These are phyloP conservation scores for Philypnodon macrostomus DNA, from an alignment of 2,797 vertebrate genomes.

Conservation along the genomic window DNA sequence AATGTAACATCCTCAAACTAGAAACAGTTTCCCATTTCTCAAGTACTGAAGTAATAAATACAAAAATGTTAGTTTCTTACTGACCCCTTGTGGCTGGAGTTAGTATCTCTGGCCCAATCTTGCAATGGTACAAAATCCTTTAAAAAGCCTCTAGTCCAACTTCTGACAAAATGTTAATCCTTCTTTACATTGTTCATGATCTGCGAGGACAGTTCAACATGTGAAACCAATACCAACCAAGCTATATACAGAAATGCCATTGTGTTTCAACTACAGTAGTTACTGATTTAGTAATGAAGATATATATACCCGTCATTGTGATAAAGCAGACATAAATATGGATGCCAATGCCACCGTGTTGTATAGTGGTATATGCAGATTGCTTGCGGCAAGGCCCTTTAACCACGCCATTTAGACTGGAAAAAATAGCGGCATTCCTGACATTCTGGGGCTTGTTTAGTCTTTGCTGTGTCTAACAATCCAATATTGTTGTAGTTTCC, in stretches of 20 bases:
- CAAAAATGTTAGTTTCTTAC: too few species aligned
- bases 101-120: background rate
- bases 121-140: too few species aligned
- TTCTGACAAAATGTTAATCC: background rate
- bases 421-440: constrained; percentile 56
- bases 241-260: too few species aligned
- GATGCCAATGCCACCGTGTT: constrained; percentile 30
- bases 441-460: constrained; percentile 67
- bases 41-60: too few species aligned
- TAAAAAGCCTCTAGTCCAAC: background rate
- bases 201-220: too few species aligned
- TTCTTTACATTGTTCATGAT: too few species aligned
- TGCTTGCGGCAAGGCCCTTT: constrained; percentile 40
- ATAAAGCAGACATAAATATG: constrained; percentile 7
- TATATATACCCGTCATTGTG: background rate
- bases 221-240: too few species aligned
- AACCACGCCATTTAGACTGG: constrained; percentile 43
- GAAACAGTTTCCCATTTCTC: too few species aligned
- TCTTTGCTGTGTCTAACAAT: constrained; percentile 52
- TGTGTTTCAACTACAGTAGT: background rate
- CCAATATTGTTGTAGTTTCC: constrained; percentile 32
- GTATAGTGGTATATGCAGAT: constrained; percentile 30
- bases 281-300: background rate
- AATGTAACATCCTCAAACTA: too few species aligned
- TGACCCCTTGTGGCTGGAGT: too few species aligned